Evolutionary conservation across 2,888 invertebrate species (phyloP), one percentile per base, ranked within the genome.

Genomic region (Podabrus alpinus): DNA sequence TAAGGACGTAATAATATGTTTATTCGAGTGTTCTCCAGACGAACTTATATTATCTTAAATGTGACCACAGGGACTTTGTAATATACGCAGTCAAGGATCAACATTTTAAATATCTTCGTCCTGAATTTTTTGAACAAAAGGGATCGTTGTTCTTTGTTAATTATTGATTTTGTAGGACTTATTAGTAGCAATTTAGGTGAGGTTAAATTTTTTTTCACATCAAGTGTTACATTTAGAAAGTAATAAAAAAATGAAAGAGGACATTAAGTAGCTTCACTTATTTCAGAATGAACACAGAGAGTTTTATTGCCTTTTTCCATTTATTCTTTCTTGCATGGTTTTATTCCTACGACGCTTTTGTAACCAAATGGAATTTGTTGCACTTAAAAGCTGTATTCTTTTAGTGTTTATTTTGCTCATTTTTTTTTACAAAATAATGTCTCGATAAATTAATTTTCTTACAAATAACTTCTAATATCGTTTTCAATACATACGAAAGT

Each of bases 71-170:
- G 19, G 45, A 21, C 15, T 17, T 64, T 15, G 29, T 71, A 59
- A 66, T 21, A 64, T 19, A 16, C 16, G 15, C 60, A 62, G 19
- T 45, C 24, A 25, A 17, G 59, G 45, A 66, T 69, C 45, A 59
- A 17, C 66, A 62, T 71, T 70, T 62, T 70, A 70, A n/a, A 61
- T 61, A 61, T 61, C 16, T 59, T 61, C 16, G 10, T 60, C 15
- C 10, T 16, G 3, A 17, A 13, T 61, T 61, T 16, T 15, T 11
- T 61, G 1, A 9, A 64, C 15, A 64, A n/a, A 9, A 11, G 21
- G 62, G 13, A 13, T n/a, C 7, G 17, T 11, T 15, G 4, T 64
- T 19, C 17, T 64, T 16, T 21, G n/a, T 13, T 21, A 64, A 64
- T 64, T 17, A 9, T 61, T 19, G 62, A 19, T 19, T 19, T 64